Conservation (phyloP, 2,113 vertebrate genomes). For the Syrrhaptes paradoxus region DNA sequence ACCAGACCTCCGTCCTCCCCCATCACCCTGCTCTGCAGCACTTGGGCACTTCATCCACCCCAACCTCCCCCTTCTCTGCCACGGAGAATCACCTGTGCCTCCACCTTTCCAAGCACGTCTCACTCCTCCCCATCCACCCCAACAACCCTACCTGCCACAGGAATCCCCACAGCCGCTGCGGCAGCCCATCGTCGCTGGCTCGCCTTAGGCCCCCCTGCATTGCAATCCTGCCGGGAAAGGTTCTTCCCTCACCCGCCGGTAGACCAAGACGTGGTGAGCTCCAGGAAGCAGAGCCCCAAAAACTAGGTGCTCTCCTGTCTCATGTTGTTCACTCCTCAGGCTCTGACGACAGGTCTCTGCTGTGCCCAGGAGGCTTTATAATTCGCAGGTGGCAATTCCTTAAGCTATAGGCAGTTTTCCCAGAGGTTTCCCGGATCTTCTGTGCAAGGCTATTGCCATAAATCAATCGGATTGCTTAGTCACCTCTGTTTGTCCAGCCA, state of each 20-base stretch:
- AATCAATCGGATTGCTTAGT: constrained; percentile 62
- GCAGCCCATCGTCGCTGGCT: neutral
- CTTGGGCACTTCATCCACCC: neutral
- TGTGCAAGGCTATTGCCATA: constrained; percentile 41
- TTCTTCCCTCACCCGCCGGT: neutral
- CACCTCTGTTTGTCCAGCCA: constrained; percentile 57
- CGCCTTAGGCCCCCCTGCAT: neutral
- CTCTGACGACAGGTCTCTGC: neutral
- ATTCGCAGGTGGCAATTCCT: neutral
- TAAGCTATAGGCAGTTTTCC: constrained; percentile 17
- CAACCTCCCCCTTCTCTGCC: neutral
- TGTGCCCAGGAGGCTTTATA: neutral
- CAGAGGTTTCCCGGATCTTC: constrained; percentile 53
- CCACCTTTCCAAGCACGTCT: neutral
- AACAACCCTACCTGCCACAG: constrained; percentile 27
- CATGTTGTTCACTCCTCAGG: neutral
- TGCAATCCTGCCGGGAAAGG: neutral
- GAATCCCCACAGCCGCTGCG: neutral
- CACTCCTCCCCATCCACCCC: neutral
- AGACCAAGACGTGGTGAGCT: accelerated
- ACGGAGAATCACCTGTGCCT: accelerated
- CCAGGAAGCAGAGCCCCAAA: neutral
- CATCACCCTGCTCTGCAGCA: neutral
- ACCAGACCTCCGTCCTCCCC: neutral
- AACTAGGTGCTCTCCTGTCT: neutral